Evolutionary conservation across 2,888 invertebrate genomes (phyloP).

Genomic region (Chymomyza amoena): DNA sequence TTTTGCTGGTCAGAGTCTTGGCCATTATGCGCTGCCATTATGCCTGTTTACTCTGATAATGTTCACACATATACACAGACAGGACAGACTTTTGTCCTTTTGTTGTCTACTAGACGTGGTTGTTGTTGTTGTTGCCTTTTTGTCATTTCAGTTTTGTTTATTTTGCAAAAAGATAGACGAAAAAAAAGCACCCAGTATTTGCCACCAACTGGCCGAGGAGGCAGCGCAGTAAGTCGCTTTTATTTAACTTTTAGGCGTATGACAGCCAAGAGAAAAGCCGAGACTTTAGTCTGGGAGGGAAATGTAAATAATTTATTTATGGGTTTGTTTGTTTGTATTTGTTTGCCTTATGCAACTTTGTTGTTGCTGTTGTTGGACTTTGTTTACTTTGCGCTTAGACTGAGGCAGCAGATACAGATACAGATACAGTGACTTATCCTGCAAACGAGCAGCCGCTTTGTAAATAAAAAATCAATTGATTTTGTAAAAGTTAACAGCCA

Average conservation of each 20-base stretch:
- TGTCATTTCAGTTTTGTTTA: constrained; percentile 74
- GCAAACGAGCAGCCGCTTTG: constrained; percentile 41
- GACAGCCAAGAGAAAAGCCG: constrained; percentile 5
- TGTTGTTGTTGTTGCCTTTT: constrained; percentile 42
- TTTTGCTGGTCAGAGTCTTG: neutral
- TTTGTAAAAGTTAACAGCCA: constrained; percentile 28
- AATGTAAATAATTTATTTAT: constrained; percentile 66
- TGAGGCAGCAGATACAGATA: neutral
- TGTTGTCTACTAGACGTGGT: neutral
- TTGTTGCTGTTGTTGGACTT: neutral
- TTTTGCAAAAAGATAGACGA: constrained; percentile 66
- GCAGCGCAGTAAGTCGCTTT: neutral
- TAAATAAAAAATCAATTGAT: constrained; percentile 72
- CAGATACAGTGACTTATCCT: neutral
- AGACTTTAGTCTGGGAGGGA: constrained; percentile 13
- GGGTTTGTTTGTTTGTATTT: constrained; percentile 64
- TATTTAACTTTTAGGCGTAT: constrained; percentile 15
- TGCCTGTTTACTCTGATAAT: constrained; percentile 69
- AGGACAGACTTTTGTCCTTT: constrained; percentile 10
- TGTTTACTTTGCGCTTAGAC: constrained; percentile 40
- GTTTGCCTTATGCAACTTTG: constrained; percentile 19
- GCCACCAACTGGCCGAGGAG: constrained; percentile 34
- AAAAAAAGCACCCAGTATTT: constrained; percentile 25
- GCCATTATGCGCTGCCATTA: constrained; percentile 58
- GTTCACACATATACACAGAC: constrained; percentile 45